These are phyloP conservation scores for Mellilla xanthometata DNA, from an alignment of 2,888 invertebrate genomes.

Conservation along the genomic window DNA sequence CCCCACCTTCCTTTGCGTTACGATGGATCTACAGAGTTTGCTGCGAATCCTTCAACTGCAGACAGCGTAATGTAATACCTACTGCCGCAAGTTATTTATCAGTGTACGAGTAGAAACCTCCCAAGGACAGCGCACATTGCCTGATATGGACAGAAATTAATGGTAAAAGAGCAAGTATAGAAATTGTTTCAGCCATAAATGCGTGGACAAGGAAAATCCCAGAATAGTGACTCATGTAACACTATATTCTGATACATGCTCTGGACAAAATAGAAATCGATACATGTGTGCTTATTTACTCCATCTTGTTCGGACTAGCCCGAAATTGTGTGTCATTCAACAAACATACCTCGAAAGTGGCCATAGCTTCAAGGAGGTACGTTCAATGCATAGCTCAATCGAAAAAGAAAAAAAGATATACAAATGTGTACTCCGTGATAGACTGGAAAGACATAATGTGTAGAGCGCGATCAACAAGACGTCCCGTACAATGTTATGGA, in stretches of 20 bases:
- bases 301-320: neutral
- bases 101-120: neutral
- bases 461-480: neutral
- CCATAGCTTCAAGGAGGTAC: neutral
- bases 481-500: constrained; percentile 1
- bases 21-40: neutral
- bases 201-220: neutral
- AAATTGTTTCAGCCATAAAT: neutral
- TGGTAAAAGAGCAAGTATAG: neutral
- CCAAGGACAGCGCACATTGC: neutral
- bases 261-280: neutral
- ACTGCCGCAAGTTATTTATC: neutral
- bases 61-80: neutral
- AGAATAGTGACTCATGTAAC: neutral
- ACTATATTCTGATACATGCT: neutral
- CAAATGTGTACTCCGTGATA: neutral
- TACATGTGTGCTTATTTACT: neutral
- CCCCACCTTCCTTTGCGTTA: neutral
- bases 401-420: neutral
- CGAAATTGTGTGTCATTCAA: neutral
- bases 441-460: neutral
- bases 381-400: neutral
- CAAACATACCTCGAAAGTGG: neutral
- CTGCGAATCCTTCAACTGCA: neutral
- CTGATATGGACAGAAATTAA: neutral